Percentiles rank a stretch among this genome's conserved stretches.
Evolutionary conservation across 2,888 invertebrate species (phyloP).

Genomic region (Ormyrus nitidulus): DNA sequence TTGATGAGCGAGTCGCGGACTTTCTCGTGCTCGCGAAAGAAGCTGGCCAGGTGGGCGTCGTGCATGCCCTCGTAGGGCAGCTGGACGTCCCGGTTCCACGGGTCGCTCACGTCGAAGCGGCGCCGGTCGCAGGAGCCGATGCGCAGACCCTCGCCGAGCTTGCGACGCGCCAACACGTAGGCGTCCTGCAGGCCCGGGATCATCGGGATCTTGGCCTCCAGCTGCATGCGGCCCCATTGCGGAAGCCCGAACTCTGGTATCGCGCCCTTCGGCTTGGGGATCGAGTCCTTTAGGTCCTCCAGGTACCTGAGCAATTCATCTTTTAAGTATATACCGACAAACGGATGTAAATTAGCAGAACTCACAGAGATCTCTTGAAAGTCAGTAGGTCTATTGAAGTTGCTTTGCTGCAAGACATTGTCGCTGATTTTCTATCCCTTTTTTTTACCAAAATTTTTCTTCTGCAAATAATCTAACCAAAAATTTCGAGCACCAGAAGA

Average conservation of each 20-base stretch:
- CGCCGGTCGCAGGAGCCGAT: background rate
- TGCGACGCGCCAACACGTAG: constrained; percentile 72
- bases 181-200: constrained; percentile 72
- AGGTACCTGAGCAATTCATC: constrained; percentile 16
- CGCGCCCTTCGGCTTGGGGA: constrained; percentile 68
- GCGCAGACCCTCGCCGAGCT: constrained; percentile 64
- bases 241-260: constrained; percentile 72
- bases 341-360: too few species aligned
- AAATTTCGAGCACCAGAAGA: too few species aligned
- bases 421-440: too few species aligned
- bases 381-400: too few species aligned
- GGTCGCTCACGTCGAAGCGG: constrained; percentile 67
- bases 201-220: constrained; percentile 76
- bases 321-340: too few species aligned
- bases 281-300: constrained; percentile 11
- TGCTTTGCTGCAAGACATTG: too few species aligned
- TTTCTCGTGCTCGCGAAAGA: constrained; percentile 59
- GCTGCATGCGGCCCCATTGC: constrained; percentile 73
- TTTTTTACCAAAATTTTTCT: too few species aligned
- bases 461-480: too few species aligned
- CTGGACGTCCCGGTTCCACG: constrained; percentile 66
- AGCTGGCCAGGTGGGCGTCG: constrained; percentile 67
- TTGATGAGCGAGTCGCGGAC: constrained; percentile 28
- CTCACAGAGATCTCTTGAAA: too few species aligned
- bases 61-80: constrained; percentile 70